Evolutionary conservation across 2,888 invertebrate species (phyloP).

Genomic region (Conus canariensis): DNA sequence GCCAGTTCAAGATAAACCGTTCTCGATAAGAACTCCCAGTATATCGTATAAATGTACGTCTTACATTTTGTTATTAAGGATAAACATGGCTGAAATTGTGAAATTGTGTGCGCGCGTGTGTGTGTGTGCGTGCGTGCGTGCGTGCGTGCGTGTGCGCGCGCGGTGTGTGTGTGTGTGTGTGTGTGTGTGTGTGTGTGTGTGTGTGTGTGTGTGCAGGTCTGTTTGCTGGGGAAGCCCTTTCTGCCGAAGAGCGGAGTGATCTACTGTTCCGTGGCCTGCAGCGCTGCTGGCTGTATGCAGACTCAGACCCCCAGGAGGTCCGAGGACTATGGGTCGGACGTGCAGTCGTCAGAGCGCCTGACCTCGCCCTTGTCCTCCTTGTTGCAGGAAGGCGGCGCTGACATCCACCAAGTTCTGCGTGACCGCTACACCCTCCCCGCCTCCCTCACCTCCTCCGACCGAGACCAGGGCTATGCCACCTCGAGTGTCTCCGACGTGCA

Average conservation of each 20-base stretch:
- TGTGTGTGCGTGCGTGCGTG: too few relatives aligned
- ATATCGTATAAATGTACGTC: too few relatives aligned
- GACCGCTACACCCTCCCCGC: constrained; percentile 70
- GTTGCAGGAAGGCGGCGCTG: constrained; percentile 68
- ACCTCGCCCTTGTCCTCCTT: constrained; percentile 71
- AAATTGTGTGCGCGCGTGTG: too few relatives aligned
- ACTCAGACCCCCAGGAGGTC: constrained; percentile 69
- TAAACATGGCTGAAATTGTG: too few relatives aligned
- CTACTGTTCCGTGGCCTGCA: constrained; percentile 96
- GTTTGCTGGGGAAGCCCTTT: constrained; percentile 90
- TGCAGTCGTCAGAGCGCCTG: constrained; percentile 57
- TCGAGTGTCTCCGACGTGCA: not conserved
- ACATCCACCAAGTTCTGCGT: constrained; percentile 67
- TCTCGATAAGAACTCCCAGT: too few relatives aligned
- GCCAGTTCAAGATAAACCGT: too few relatives aligned
- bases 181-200: constrained; percentile 37
- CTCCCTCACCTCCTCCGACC: constrained; percentile 68
- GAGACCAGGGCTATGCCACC: constrained; percentile 62
- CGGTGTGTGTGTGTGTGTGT: not conserved
- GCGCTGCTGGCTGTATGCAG: constrained; percentile 78
- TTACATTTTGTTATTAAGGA: too few relatives aligned
- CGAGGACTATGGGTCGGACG: constrained; percentile 71
- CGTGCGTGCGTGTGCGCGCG: not conserved
- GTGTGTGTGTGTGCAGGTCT: constrained; percentile 15
- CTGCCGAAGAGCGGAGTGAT: constrained; percentile 94